Base-by-base conservation (phyloP, 1,140 invertebrate genomes). In the Drosophila bocqueti region DNA sequence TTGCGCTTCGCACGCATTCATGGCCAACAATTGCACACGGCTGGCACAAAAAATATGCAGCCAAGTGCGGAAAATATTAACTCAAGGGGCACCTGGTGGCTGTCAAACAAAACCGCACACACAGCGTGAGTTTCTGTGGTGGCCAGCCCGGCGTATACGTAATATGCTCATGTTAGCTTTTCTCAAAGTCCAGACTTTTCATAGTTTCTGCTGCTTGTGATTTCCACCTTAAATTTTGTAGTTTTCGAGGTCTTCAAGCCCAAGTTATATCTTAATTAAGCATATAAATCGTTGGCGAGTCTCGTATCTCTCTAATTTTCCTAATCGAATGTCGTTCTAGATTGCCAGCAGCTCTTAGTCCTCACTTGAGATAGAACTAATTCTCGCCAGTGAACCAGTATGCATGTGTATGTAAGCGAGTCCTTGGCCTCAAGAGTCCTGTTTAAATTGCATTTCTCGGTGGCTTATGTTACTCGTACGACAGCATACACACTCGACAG, bases 41-140 rank as follows among this genome's bases (percentile, higher is more conserved):
- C 71, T 52, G 71, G 79, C 79, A 73, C 75, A 76, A 79, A 74
- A 90, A 90, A 90, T 90, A 90, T 90, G 82, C 84, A 84, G 78
- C 85, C 80, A 66, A 89, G 85, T 79, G 81, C 71, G 73, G 79
- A 84, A 84, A 90, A 81, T 90, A 89, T 90, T 90, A 84, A 84
- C 85, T 90, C 47, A 69, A 79, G 83, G 38, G 46, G 38, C 21
- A 11, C 16, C 31, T 24, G 42, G 82, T 68, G 82, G 62, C 81
- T 81, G 81, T 76, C 81, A 89, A 87, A 87, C 83, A 83, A 87
- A 75, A 83, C 84, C 81, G 61, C 84, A 83, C 71, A 58, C 66
- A 57, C 65, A 64, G 61, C 66, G 43, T 45, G 46, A 65, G 60
- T 45, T 45, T 36, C 42, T 73, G 50, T 21, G 49, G 76, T 18